Conservation (phyloP, 2,888 invertebrate genomes). For the Acanthosoma haemorrhoidale region DNA sequence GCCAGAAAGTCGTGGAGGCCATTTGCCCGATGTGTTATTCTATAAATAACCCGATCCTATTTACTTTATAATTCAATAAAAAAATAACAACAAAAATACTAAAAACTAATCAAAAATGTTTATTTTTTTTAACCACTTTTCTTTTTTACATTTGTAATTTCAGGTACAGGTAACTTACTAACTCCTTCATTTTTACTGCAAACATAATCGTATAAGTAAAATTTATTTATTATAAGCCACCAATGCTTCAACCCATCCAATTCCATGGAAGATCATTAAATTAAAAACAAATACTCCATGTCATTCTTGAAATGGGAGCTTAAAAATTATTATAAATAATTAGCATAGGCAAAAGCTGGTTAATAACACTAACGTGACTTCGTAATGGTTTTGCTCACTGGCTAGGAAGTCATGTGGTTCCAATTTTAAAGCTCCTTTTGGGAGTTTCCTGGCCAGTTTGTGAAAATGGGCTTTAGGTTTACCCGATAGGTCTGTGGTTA, state of each 20-base stretch:
- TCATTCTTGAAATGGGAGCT: neutral
- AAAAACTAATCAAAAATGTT: no score
- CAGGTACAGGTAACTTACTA: no score
- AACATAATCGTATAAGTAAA: no score
- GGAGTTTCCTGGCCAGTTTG: slow-evolving; percentile 6
- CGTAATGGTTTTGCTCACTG: neutral
- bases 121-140: no score
- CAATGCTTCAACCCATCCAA: neutral
- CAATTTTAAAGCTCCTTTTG: neutral
- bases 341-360: neutral
- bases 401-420: slow-evolving; percentile 18
- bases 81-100: no score
- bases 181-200: no score
- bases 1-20: no score
- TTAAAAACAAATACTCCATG: no score
- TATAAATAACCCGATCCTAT: no score
- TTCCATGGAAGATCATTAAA: neutral
- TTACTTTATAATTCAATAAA: no score
- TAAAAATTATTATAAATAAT: neutral
- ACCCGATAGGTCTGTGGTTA: neutral
- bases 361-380: slow-evolving; percentile 5
- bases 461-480: slow-evolving; percentile 9
- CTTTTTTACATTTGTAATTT: no score
- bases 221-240: neutral
- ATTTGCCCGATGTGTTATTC: no score